Percentiles rank a stretch among this genome's conserved stretches.
Conservation (phyloP, 2,797 vertebrate genomes). For the Poecilia gillii region DNA sequence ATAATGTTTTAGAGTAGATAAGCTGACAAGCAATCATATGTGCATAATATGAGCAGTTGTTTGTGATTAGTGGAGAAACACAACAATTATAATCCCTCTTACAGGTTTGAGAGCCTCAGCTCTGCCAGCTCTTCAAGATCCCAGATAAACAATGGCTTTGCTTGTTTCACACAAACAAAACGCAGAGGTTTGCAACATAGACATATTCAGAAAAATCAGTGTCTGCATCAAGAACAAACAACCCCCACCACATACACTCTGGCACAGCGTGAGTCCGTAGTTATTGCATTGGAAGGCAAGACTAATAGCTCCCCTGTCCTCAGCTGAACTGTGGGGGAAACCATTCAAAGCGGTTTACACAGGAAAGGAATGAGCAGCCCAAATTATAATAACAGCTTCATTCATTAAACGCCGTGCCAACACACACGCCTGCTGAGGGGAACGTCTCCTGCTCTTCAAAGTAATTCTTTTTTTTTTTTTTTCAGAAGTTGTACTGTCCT, state of each 20-base stretch:
- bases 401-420: constrained; percentile 58
- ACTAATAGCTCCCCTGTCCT: constrained; percentile 66
- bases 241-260: constrained; percentile 41
- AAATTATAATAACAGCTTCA: constrained; percentile 50
- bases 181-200: neutral
- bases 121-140: constrained; percentile 19
- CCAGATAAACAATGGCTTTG: constrained; percentile 52
- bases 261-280: constrained; percentile 45
- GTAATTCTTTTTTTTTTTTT: constrained; percentile 13
- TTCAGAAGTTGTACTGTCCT: neutral
- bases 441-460: constrained; percentile 49
- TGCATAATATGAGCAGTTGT: constrained; percentile 29
- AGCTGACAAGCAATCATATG: constrained; percentile 23
- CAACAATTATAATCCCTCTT: constrained; percentile 52
- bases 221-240: constrained; percentile 58
- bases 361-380: constrained; percentile 29
- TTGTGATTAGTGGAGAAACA: constrained; percentile 31
- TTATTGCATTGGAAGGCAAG: constrained; percentile 54
- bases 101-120: constrained; percentile 43
- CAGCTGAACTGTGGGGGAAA: constrained; percentile 65
- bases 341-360: constrained; percentile 41
- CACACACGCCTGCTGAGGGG: constrained; percentile 31
- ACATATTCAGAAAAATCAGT: constrained; percentile 21
- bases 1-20: constrained; percentile 7
- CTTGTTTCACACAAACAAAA: constrained; percentile 21